Base-by-base conservation (phyloP, 2,888 invertebrate genomes). In the Hipparchia semele region DNA sequence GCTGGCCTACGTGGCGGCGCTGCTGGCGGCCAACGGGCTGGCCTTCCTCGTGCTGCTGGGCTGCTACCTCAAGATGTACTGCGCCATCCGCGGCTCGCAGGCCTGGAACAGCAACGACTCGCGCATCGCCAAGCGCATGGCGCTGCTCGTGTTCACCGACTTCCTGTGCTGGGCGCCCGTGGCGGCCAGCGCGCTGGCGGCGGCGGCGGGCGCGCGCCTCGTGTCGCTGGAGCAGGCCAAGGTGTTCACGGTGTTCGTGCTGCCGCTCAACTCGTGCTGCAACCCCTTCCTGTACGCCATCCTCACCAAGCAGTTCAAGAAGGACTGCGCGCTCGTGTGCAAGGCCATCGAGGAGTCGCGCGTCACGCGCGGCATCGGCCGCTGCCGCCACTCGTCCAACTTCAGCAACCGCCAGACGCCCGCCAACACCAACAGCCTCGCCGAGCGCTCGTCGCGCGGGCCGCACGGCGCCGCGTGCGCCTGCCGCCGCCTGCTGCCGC, bases 131-230 rank as follows among this genome's bases (percentile, higher is more conserved):
- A 99, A 99, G 89, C 95, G 99, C 59, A 99, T 99, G 99, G 99
- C 99, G 0, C 91, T 99, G 61, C 94, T 99, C 72, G 99, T 99
- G 2, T 99, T 99, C 88, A 99, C 99, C 0, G 99, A 99, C 89
- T 98, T 99, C 85, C 94, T 99, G 65, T 99, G 99, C 93, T 99
- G 99, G 99, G 98, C 99, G 3, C 99, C 99, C 0, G 99, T 99
- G 77, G 98, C 99, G 1, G 98, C 99, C 90, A 98, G 98, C 88
- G 97, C 99, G 6, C 94, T 99, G 56, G 98, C 99, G 0, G 99
- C 99, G 23, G 97, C 98, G 7, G 98, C 98, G 86, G 99, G 99
- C 9, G 94, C 97, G 78, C 98, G 98, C 76, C 94, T 99, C 67
- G 97, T 99, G 49, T 97, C 98, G 2, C 94, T 99, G 75, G 99